phyloP scores from a whole-genome alignment of 2,797 vertebrate genomes.

The Eurystomus glaucurus region DNA sequence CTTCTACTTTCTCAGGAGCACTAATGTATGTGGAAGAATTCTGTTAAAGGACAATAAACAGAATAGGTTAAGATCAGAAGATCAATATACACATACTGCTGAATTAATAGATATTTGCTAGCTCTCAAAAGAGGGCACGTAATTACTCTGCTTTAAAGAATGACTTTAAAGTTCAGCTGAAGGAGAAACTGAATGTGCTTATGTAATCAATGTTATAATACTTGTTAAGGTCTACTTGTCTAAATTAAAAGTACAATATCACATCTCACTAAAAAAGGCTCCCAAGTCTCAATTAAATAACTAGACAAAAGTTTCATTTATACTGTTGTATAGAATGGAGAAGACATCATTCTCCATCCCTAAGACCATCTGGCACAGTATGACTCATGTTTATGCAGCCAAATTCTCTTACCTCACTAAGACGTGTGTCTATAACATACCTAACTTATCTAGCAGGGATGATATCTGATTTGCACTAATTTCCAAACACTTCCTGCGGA shows the following conservation, averaged over 20 bases:
- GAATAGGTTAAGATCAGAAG: constrained; percentile 60
- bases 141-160: constrained; percentile 59
- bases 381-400: not conserved
- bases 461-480: not conserved
- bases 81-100: constrained; percentile 65
- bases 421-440: not conserved
- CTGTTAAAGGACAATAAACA: constrained; percentile 62
- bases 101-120: constrained; percentile 73
- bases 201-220: constrained; percentile 24
- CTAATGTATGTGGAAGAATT: constrained; percentile 29
- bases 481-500: not conserved
- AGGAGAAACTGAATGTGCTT: constrained; percentile 57
- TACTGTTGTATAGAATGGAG: not conserved
- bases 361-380: not conserved
- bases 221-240: not conserved
- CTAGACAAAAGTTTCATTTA: not conserved
- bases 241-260: constrained; percentile 9
- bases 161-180: constrained; percentile 51
- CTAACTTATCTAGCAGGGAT: not conserved
- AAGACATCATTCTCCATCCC: not conserved
- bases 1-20: not conserved
- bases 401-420: not conserved
- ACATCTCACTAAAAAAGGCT: not conserved
- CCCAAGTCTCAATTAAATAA: not conserved
- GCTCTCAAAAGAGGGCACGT: constrained; percentile 27